Evolutionary conservation across 2,888 invertebrate species (phyloP), one percentile per base, ranked within the genome.

Genomic region (Tachina grossa): DNA sequence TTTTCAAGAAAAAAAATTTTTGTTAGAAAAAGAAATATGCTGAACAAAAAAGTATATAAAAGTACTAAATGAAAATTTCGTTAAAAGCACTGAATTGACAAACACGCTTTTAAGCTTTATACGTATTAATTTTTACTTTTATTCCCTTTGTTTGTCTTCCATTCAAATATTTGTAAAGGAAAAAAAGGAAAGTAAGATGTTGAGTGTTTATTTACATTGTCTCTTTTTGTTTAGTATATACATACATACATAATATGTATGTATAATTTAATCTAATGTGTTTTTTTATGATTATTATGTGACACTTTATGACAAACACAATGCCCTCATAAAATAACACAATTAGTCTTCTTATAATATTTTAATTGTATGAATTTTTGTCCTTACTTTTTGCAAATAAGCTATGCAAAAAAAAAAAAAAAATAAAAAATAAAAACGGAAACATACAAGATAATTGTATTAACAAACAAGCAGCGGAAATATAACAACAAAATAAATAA

Each of bases 271-370:
- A 31, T 69, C 14, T 4, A 19, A 19, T 55, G 31, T 47, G 11
- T 47, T 45, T 14, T 47, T 59, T 41, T 10, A 41, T 55, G 55
- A 6, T 59, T n/a, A 13, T 47, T 41, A 11, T 55, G 11, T 39
- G 39, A 3, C 41, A 45, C 57, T 19, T 41, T 69, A 43, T 63
- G 74, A 53, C 74, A 74, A 74, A 59, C 59, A 66, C 74, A 81
- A 68, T 74, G 66, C 51, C 66, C 43, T 4, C 47, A 31, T 72
- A 41, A 72, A 65, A 66, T 72, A 65, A 74, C 57, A 57, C 47
- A 80, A 80, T 80, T 72, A 72, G 22, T 41, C 41, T 57, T 43
- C 61, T 57, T 16, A 49, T 22, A 51, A 65, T 53, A 22, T 16
- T 11, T 22, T 63, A 14, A 2, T 31, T 31, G 2, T 31, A 22